phyloP scores from a whole-genome alignment of 2,113 vertebrate genomes.

The Calonectris borealis region DNA sequence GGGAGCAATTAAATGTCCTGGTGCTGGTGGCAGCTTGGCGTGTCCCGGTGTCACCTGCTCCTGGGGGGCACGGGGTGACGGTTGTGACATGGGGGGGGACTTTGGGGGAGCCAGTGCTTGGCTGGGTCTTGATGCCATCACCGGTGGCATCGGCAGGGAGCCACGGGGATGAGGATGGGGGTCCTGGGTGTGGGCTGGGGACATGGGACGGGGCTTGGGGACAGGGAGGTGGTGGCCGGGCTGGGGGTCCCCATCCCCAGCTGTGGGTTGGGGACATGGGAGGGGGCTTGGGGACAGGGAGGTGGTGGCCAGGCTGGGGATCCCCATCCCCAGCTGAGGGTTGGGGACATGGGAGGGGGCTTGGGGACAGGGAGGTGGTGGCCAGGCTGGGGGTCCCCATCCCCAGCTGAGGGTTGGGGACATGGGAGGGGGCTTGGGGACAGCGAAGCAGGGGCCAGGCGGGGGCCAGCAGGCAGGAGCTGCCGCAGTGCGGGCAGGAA shows the following conservation, averaged over 20 bases:
- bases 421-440: no score
- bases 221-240: neutral
- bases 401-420: neutral
- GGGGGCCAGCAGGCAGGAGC: no score
- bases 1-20: neutral
- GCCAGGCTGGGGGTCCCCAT: neutral
- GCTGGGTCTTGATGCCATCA: neutral
- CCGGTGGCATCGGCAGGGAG: neutral
- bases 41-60: neutral
- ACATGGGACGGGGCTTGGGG: neutral
- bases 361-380: neutral
- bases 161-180: neutral
- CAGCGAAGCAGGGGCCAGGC: no score
- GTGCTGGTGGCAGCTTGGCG: neutral
- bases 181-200: neutral
- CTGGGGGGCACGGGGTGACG: neutral
- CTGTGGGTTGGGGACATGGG: no score
- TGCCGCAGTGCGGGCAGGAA: no score
- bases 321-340: neutral
- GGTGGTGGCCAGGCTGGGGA: neutral
- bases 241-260: neutral
- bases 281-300: no score
- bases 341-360: no score
- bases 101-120: neutral
- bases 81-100: neutral